These are phyloP conservation scores for Yponomeuta evonymella DNA, from an alignment of 2,888 invertebrate genomes.

Conservation along the genomic window DNA sequence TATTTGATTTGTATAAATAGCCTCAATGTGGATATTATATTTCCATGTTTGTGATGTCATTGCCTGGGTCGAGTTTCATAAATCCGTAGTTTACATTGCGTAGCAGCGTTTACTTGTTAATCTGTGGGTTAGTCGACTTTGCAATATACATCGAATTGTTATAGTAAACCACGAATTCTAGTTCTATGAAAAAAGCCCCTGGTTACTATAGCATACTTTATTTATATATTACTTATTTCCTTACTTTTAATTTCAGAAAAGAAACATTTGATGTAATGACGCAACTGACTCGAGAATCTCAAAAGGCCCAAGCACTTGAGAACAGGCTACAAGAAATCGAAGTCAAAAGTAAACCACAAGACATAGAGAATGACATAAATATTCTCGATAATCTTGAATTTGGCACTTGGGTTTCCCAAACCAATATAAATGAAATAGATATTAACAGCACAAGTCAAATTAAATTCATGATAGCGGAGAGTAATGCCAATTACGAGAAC, in stretches of 20 bases:
- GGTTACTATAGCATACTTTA: too few species aligned
- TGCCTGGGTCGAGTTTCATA: too few species aligned
- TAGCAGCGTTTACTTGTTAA: too few species aligned
- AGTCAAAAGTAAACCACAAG: slow-evolving; percentile 29
- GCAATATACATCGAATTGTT: too few species aligned
- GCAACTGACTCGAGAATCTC: slow-evolving; percentile 51
- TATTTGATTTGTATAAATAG: too few species aligned
- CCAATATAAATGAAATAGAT: slow-evolving; percentile 40
- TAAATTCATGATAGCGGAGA: slow-evolving; percentile 35
- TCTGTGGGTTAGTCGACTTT: too few species aligned
- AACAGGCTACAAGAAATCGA: slow-evolving; percentile 46
- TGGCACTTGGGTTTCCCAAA: slow-evolving; percentile 53
- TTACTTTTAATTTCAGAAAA: slow-evolving; percentile 38
- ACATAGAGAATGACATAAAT: slow-evolving; percentile 19
- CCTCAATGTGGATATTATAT: too few species aligned
- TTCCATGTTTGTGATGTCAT: too few species aligned
- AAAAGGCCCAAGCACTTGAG: slow-evolving; percentile 51
- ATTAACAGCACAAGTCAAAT: slow-evolving; percentile 40
- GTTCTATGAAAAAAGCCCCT: not conserved
- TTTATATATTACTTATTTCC: too few species aligned
- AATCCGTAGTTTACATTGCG: too few species aligned
- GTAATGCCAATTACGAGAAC: slow-evolving; percentile 44
- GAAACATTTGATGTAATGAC: slow-evolving; percentile 60
- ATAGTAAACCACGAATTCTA: not conserved
- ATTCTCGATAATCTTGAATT: slow-evolving; percentile 39